Conservation (phyloP, 2,797 vertebrate species). For the Rhinatrema bivittatum region DNA sequence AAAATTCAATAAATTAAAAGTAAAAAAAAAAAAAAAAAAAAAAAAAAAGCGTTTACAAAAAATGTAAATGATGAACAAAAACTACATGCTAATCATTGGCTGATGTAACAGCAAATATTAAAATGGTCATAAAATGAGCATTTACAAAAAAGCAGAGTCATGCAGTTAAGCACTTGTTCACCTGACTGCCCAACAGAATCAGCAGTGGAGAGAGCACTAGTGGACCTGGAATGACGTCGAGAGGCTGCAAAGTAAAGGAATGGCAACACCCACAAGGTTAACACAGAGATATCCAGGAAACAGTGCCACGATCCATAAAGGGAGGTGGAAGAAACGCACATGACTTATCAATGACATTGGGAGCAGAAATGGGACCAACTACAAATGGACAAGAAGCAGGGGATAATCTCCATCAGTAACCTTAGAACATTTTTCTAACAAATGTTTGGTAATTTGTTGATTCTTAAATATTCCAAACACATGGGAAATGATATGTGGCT, state of each 20-base stretch:
- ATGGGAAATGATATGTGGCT: conserved; percentile 9
- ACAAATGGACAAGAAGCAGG: conserved; percentile 44
- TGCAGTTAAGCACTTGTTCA: conserved; percentile 88
- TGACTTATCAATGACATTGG: conserved; percentile 31
- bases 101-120: conserved; percentile 37
- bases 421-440: conserved; percentile 5
- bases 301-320: conserved; percentile 40
- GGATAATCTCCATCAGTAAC: conserved; percentile 5
- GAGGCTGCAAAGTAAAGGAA: conserved; percentile 88
- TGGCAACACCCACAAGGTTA: conserved; percentile 76
- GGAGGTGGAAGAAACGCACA: conserved; percentile 30
- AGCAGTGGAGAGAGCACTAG: conserved; percentile 94
- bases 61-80: no score
- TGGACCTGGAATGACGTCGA: conserved; percentile 98
- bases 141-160: conserved; percentile 51
- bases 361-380: conserved; percentile 38
- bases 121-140: conserved; percentile 32
- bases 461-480: conserved; percentile 12
- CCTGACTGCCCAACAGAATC: conserved; percentile 97
- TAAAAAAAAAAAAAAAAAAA: conserved; percentile 26
- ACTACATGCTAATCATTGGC: conserved; percentile 60
- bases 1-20: conserved; percentile 44
- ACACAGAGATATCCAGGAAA: conserved; percentile 57
- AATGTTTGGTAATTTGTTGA: conserved; percentile 16
- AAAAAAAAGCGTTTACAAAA: no score